A percentile compares a stretch with the other conserved stretches of the same genome.
These are phyloP conservation scores for Cylloceria caligata DNA, from an alignment of 2,888 invertebrate genomes.

Conservation along the genomic window DNA sequence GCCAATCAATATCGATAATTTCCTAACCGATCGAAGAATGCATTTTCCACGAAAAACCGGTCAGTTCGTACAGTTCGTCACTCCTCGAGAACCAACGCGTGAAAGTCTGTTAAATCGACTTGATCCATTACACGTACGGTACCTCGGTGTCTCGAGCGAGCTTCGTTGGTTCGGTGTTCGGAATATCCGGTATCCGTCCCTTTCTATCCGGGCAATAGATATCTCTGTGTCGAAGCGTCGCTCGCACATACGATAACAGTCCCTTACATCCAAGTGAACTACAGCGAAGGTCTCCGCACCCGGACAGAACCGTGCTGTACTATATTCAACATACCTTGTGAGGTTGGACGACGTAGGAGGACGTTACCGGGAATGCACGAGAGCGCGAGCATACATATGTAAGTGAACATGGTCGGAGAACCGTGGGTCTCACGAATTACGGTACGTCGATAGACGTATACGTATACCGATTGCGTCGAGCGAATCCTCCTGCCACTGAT, in stretches of 20 bases:
- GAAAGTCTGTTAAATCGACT: slow-evolving; percentile 12
- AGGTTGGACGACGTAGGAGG: slow-evolving; percentile 26
- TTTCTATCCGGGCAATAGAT: slow-evolving; percentile 41
- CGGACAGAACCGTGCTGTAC: background rate
- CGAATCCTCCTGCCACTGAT: slow-evolving; percentile 14
- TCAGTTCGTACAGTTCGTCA: background rate
- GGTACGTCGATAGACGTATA: slow-evolving; percentile 40
- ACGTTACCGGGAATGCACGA: slow-evolving; percentile 39
- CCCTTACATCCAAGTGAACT: background rate
- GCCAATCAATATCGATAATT: too few relatives aligned
- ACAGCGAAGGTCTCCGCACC: slow-evolving; percentile 1
- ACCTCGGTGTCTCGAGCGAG: slow-evolving; percentile 3
- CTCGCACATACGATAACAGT: slow-evolving; percentile 26
- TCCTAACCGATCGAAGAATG: too few relatives aligned
- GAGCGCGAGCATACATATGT: slow-evolving; percentile 45
- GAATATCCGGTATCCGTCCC: slow-evolving; percentile 33
- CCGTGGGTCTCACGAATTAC: slow-evolving; percentile 47
- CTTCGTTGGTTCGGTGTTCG: slow-evolving; percentile 11
- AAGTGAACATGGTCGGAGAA: slow-evolving; percentile 46
- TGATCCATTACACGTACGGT: background rate
- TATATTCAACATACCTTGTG: slow-evolving; percentile 32
- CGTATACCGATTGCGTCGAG: slow-evolving; percentile 6
- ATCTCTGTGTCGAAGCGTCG: slow-evolving; percentile 41
- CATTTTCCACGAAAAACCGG: background rate
- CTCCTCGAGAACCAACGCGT: background rate